Percentiles rank a stretch among this genome's conserved stretches.
Evolutionary conservation across 2,113 vertebrate genomes (phyloP).

Genomic region (Camelus dromedarius): DNA sequence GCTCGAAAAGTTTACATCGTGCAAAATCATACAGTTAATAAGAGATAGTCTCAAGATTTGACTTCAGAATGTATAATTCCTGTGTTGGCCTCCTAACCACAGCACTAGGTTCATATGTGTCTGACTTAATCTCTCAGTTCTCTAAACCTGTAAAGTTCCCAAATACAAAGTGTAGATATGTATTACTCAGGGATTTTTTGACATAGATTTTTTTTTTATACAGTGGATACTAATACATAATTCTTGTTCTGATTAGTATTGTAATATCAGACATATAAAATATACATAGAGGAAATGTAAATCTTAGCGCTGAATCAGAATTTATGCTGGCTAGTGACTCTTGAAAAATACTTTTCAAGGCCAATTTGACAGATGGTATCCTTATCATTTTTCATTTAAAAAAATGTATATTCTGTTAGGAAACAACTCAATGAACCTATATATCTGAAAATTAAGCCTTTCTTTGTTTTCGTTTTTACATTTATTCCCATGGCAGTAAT

Average conservation of each 20-base stretch:
- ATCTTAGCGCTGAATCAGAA: neutral
- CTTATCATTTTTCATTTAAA: neutral
- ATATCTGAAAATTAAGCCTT: neutral
- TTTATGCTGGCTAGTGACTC: neutral
- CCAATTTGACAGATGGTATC: neutral
- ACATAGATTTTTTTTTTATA: neutral
- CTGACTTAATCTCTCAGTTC: neutral
- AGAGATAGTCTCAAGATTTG: neutral
- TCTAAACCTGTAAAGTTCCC: neutral
- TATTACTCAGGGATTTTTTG: neutral
- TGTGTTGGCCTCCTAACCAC: neutral
- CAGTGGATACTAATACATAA: neutral
- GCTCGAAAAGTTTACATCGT: neutral
- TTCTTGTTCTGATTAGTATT: neutral
- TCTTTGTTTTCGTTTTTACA: neutral
- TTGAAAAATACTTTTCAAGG: neutral
- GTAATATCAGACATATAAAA: neutral
- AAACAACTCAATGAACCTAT: neutral
- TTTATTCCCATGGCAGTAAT: neutral
- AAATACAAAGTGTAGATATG: accelerated
- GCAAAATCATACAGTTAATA: neutral
- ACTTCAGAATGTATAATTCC: neutral
- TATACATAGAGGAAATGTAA: neutral
- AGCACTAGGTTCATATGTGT: neutral
- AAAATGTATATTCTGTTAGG: neutral